Base-by-base conservation (phyloP, 1,140 invertebrate species). In the Copidosoma floridanum region DNA sequence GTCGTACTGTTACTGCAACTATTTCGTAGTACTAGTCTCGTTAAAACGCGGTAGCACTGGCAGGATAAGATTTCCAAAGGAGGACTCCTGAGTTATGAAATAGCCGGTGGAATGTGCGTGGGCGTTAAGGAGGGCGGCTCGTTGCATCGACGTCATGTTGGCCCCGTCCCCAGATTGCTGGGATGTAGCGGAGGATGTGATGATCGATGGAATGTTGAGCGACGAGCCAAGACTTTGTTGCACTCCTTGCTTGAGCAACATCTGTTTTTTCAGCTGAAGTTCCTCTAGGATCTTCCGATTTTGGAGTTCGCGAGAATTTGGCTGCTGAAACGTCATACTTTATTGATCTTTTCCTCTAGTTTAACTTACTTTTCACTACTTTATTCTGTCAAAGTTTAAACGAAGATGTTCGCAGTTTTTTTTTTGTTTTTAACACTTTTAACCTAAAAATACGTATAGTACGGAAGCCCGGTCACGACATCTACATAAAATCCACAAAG, bases 41-140 rank as follows among this genome's bases (percentile, higher is more conserved):
- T 95, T 91, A 75, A 96, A 89, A 65, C 95, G 83, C 5, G 95
- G 95, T 51, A 98, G 74, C 20, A 97, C 95, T 38, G 95, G 95
- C 64, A 98, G 81, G 71, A 98, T 96, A 50, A 93, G 84, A 78
- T 98, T 98, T 57, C 95, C 95, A 85, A 97, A 98, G 24, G 92
- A 91, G 12, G 94, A 97, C 72, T 98, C 95, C 82, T 97, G 94
- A 4, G 92, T 89, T 35, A 97, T 90, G 79, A 96, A 98, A 77
- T 88, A 97, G 16, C 95, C 94, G 70, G 90, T 89, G 6, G 94
- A 97, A 66, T 91, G 90, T 18, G 89, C 84, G 76, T 94, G 91
- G 21, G 94, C 94, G 78, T 92, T 90, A 73, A 94, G 88, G 57
- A 95, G 82, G 57, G 93, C 91, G 57, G 87, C 83, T 68, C 91